Percentiles rank a stretch among this genome's conserved stretches.
Conservation (phyloP, 2,888 invertebrate species). For the Caenorhabditis sp. region DNA sequence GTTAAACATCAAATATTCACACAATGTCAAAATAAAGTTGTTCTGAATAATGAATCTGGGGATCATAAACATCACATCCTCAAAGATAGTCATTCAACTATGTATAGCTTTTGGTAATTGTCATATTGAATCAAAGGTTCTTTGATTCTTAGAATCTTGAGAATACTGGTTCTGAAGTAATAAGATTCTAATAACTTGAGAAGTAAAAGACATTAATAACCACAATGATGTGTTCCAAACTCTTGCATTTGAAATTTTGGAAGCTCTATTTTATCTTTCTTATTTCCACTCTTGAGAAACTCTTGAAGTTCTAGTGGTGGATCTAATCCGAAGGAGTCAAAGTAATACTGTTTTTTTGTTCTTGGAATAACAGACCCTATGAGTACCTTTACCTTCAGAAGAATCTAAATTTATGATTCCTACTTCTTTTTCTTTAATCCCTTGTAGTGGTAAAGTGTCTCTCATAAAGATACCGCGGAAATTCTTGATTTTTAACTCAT, state of each 20-base stretch:
- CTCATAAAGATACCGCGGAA: slow-evolving; percentile 39
- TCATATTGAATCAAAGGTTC: slow-evolving; percentile 20
- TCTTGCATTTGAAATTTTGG: slow-evolving; percentile 8
- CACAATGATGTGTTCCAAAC: slow-evolving; percentile 7
- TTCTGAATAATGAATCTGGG: slow-evolving; percentile 28
- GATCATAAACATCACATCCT: slow-evolving; percentile 21
- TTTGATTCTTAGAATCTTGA: slow-evolving; percentile 13
- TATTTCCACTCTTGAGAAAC: slow-evolving; percentile 4
- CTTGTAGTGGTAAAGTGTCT: slow-evolving; percentile 26
- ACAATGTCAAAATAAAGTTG: slow-evolving; percentile 33
- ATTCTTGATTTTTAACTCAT: slow-evolving; percentile 19
- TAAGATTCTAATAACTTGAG: slow-evolving; percentile 4
- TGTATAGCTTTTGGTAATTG: slow-evolving; percentile 30
- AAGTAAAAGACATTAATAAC: slow-evolving; percentile 4
- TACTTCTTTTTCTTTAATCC: slow-evolving; percentile 14
- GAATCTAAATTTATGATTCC: slow-evolving; percentile 35
- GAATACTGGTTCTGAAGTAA: slow-evolving; percentile 18
- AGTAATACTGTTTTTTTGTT: slow-evolving; percentile 13
- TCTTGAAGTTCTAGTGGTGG: slow-evolving; percentile 16
- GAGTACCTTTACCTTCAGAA: slow-evolving; percentile 15
- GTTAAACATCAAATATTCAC: slow-evolving; percentile 33
- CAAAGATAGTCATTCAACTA: slow-evolving; percentile 25
- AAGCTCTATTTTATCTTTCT: slow-evolving; percentile 3
- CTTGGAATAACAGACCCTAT: slow-evolving; percentile 33
- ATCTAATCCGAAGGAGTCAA: slow-evolving; percentile 37